These are phyloP conservation scores for Melikaiella ostensackeni DNA, from an alignment of 2,888 invertebrate species.

Conservation along the genomic window DNA sequence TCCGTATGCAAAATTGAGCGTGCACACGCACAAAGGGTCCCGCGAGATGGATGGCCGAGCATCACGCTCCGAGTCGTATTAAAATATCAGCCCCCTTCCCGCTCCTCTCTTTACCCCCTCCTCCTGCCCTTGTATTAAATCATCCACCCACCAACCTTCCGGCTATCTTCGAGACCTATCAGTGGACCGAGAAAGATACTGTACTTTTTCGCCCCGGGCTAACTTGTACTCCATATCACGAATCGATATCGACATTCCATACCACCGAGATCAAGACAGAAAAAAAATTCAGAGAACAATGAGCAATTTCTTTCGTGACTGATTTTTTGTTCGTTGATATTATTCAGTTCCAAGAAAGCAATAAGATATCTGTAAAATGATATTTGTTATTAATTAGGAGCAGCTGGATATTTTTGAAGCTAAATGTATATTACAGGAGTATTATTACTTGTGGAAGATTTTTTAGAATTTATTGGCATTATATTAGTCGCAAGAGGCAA, in stretches of 20 bases:
- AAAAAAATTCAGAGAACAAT: neutral
- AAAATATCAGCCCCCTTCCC: slow-evolving; percentile 70
- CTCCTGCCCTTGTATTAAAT: slow-evolving; percentile 69
- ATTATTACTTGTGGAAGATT: too few species aligned
- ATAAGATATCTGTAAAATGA: neutral
- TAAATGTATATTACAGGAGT: too few species aligned
- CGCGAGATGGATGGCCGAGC: slow-evolving; percentile 75
- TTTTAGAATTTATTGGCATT: too few species aligned
- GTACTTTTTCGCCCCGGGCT: slow-evolving; percentile 5
- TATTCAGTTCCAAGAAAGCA: slow-evolving; percentile 42
- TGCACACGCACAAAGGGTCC: slow-evolving; percentile 69
- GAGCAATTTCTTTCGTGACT: neutral
- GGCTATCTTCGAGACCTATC: slow-evolving; percentile 71
- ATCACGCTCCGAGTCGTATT: slow-evolving; percentile 76
- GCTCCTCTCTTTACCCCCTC: slow-evolving; percentile 49
- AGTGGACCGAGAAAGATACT: slow-evolving; percentile 61
- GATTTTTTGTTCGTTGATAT: neutral
- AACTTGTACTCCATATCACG: slow-evolving; percentile 14
- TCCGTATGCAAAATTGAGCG: slow-evolving; percentile 76
- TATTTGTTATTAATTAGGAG: too few species aligned
- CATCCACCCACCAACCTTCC: slow-evolving; percentile 72
- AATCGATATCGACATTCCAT: slow-evolving; percentile 33
- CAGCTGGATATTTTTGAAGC: too few species aligned
- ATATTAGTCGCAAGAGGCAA: too few species aligned
- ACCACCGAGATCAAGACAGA: neutral